phyloP scores from a whole-genome alignment of 2,113 vertebrate species.

The Sinocyclocheilus anophthalmus region DNA sequence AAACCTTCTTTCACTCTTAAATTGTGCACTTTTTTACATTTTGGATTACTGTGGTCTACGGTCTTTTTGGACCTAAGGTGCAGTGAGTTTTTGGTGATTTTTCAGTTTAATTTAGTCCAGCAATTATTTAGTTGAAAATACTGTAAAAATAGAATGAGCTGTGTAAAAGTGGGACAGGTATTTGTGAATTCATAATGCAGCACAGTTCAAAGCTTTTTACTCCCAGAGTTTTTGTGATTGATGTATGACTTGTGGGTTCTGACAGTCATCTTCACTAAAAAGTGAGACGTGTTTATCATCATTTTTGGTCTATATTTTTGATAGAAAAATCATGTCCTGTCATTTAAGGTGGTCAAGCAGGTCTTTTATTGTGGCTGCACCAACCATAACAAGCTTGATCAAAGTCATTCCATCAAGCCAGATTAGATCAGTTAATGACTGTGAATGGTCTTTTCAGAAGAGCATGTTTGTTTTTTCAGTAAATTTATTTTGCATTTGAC shows the following conservation, averaged over 20 bases:
- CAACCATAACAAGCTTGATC: not conserved
- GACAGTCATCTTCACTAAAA: not conserved
- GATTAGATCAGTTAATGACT: not conserved
- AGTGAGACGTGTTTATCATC: not conserved
- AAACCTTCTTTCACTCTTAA: not conserved
- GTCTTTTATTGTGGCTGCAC: not conserved
- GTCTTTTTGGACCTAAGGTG: not conserved
- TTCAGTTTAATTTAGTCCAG: not conserved
- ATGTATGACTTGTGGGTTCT: not conserved
- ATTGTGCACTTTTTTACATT: not conserved
- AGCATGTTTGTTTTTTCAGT: not conserved
- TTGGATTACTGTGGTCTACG: not conserved
- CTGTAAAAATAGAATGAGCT: not conserved
- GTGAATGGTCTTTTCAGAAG: not conserved
- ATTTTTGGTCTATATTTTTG: not conserved
- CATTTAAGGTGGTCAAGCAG: not conserved
- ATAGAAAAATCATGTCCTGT: not conserved
- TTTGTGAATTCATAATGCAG: not conserved
- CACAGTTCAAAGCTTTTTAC: conserved; percentile 3
- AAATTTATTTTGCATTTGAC: not conserved
- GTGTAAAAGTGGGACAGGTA: not conserved
- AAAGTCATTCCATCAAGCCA: not conserved
- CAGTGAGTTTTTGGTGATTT: not conserved
- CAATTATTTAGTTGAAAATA: conserved; percentile 1
- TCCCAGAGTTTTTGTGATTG: not conserved